Base-by-base conservation (phyloP, 2,113 vertebrate genomes). In the Podilymbus podiceps region DNA sequence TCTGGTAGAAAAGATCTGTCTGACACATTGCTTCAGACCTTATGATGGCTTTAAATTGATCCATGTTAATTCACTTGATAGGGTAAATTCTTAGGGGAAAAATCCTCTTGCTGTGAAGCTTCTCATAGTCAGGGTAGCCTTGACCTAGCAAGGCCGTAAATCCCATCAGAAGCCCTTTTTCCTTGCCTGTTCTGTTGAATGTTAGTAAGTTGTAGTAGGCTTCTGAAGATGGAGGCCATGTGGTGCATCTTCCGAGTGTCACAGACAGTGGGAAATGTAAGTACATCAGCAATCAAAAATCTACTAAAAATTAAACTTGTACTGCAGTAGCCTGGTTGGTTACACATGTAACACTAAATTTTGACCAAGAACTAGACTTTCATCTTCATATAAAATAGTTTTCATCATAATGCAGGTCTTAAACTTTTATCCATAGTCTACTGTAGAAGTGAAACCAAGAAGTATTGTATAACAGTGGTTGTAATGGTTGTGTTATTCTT, bases 241-340 rank as follows among this genome's bases (percentile, higher is more conserved):
- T 71, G 24, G 28, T 88, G 20, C 21, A 10, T 30, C 11, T 80
- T 53, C 38, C 0, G 1, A 59, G 38, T 46, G 46, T 30, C 31
- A 35, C 10, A 73, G 46, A 16, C 30, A 33, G n/a, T 28, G 31
- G 30, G n/a, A 35, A 71, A 62, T 1, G 0, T 2, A 38, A 52
- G 22, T 33, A 13, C 1, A 20, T 20, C 24, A n/a, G 11, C 24
- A 30, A 53, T 35, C 6, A 58, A 87, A 86, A 71, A 31, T 50
- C 19, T 35, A n/a, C 52, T 28, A 23, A 28, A 88, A 67, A 25
- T 22, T 28, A 2, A 71, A 23, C 16, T 85, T 62, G 9, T 27
- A 12, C 6, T 22, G 35, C 23, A 31, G 52, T 69, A 77, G 27
- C 22, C 10, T 59, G 47, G 17, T n/a, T 77, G 35, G 11, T 63